Evolutionary conservation across 2,113 vertebrate genomes (phyloP).

Genomic region (Cavia porcellus): DNA sequence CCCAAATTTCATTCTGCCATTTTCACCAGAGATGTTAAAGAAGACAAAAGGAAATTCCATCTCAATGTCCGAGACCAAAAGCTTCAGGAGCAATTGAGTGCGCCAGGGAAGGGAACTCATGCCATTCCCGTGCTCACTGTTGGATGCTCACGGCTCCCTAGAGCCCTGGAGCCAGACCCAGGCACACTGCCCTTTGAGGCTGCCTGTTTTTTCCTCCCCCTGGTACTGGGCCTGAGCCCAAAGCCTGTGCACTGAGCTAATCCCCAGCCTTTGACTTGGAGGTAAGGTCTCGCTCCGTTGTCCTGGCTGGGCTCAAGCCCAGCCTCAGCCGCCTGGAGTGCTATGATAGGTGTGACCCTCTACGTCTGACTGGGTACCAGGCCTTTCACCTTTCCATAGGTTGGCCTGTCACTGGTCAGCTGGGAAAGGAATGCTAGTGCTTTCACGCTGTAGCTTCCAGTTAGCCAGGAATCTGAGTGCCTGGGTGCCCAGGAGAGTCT

Average conservation of each 20-base stretch:
- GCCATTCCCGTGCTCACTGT: not conserved
- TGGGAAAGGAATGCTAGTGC: not conserved
- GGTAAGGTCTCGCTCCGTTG: not conserved
- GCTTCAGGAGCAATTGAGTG: not conserved
- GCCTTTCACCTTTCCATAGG: not conserved
- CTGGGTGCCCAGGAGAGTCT: not conserved
- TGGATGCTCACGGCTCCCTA: not conserved
- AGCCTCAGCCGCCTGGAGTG: not conserved
- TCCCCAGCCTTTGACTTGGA: not conserved
- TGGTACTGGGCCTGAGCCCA: not conserved
- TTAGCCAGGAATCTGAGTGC: not conserved
- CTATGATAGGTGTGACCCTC: not conserved
- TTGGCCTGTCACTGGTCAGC: not conserved
- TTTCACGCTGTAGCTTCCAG: constrained; percentile 23
- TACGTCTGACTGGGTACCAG: not conserved
- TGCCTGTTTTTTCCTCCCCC: not conserved
- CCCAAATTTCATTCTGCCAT: constrained; percentile 1
- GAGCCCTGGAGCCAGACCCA: not conserved
- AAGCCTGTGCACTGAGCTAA: not conserved
- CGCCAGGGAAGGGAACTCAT: not conserved
- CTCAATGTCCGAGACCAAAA: not conserved
- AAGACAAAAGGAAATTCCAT: constrained; percentile 29
- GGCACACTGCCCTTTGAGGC: not conserved
- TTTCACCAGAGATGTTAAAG: constrained; percentile 37
- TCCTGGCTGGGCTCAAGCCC: not conserved